Evolutionary conservation across 2,113 vertebrate species (phyloP).

Genomic region (Illadopsis cleaveri): DNA sequence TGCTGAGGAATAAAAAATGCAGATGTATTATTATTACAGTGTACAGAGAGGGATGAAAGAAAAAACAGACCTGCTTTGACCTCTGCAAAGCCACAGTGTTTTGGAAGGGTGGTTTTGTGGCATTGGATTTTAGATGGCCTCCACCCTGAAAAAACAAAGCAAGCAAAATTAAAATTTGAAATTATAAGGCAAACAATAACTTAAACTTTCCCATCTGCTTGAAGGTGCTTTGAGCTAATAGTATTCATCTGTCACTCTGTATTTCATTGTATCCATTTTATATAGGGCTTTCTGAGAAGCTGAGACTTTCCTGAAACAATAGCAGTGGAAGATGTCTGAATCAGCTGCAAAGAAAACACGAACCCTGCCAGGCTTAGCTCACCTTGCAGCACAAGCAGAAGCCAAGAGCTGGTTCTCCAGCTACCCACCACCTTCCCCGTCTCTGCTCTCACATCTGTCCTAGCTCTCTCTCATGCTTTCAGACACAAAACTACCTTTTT

Average conservation of each 20-base stretch:
- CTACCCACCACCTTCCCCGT: neutral
- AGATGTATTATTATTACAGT: neutral
- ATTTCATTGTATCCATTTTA: neutral
- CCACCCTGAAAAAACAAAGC: neutral
- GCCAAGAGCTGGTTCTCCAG: neutral
- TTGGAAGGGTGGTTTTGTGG: neutral
- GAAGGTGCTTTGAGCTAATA: neutral
- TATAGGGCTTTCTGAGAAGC: neutral
- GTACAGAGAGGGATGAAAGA: neutral
- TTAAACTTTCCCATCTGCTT: neutral
- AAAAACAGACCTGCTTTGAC: neutral
- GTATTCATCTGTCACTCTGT: neutral
- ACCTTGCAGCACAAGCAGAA: neutral
- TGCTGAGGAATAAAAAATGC: neutral
- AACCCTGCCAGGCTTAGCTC: neutral
- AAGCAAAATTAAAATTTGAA: neutral
- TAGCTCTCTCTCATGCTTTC: neutral
- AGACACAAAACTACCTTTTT: neutral
- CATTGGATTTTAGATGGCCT: neutral
- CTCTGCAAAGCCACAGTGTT: neutral
- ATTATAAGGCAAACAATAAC: neutral
- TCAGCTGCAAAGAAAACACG: fast-evolving
- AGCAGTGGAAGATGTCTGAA: neutral
- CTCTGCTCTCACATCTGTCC: neutral
- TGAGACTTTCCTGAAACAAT: neutral